Base-by-base conservation (phyloP, 2,888 invertebrate genomes). In the Ditylenchus weischeri region DNA sequence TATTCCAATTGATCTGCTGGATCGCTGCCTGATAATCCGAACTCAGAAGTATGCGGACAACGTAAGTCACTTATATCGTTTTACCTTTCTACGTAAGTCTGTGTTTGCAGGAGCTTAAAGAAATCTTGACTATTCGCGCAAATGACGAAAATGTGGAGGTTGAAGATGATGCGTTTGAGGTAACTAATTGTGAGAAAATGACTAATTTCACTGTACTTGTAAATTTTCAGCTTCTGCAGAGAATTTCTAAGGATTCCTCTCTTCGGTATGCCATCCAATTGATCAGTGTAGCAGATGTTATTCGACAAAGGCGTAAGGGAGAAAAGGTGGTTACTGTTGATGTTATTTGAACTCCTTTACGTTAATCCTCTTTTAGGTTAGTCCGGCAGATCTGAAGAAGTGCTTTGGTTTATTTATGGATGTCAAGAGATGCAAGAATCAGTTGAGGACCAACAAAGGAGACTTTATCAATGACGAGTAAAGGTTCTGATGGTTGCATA, bases 111-210 rank as follows among this genome's bases (percentile, higher is more conserved):
- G 76, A 76, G 50, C 60, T 70, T 15, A 29, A 67, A 49, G 68
- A 76, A 59, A 76, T 78, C 23, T 51, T 78, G 60, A 58, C 64
- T 43, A 76, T 81, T 29, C 75, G 82, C 19, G 75, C 77, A 83
- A 94, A 96, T 83, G 98, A 99, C 81, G 98, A 98, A 83, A 95
- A 96, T 84, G 94, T 94, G 75, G 91, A 93, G 62, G 90, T 98
- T 89, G 89, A 90, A 0, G 89, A 89, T 2, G 93, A 93, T 83
- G 96, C 94, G 0, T 83, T 96, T 65, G 89, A 90, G 0, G 11
- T 86, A 54, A 54, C n/a, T 54, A 54, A 19, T 19, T 18, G 2
- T 50, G 50, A 19, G 6, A 6, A 50, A 50, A 50, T 50, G 50
- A 6, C 3, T 50, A 6, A 19, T 50, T 21, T 18, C 50, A 50